Base-by-base conservation (phyloP, 2,797 vertebrate genomes). In the Eutrigla gurnardus region DNA sequence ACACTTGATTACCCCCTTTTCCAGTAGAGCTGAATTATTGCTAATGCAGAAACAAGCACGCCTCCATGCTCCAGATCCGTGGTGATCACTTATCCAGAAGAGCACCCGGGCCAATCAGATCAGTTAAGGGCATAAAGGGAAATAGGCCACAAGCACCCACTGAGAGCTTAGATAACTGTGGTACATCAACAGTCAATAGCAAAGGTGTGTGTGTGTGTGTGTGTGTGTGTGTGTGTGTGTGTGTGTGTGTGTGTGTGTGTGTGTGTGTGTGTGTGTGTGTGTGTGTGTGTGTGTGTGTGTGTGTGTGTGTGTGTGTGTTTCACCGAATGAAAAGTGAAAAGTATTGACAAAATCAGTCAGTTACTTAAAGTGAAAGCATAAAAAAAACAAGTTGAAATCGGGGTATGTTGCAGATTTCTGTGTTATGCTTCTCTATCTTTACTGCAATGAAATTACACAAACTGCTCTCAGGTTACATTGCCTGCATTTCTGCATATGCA, bases 151-250 rank as follows among this genome's bases (percentile, higher is more conserved):
- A 65, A 70, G 65, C 79, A 67, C 86, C 83, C 63, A 74, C 77
- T 80, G 89, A 80, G 88, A 80, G 70, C 78, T 89, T 80, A 78
- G 86, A 76, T 86, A 89, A 86, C 88, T 90, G 79, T 86, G 77
- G 84, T 59, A 75, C 89, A 89, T 84, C 77, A 89, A 79, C 72
- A 78, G 82, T 88, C 88, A 43, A 90, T 88, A 81, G 57, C 80
- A 73, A 75, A 71, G 53, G 50, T 1, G 39, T 25, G 70, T 73
- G 59, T 39, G 42, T 73, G 55, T 64, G 58, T 77, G n/a, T 64
- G 46, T 60, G 58, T 39, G 53, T 49, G 40, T 46, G 65, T 35
- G 54, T 47, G 52, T 42, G 66, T 49, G 57, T 52, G 65, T 52
- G 50, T 35, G 50, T 35, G 49, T 42, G 32, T n/a, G 6, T 17